A percentile compares a stretch with the other conserved stretches of the same genome.
phyloP scores from a whole-genome alignment of 2,888 invertebrate genomes.

The Odontomyia ornata region DNA sequence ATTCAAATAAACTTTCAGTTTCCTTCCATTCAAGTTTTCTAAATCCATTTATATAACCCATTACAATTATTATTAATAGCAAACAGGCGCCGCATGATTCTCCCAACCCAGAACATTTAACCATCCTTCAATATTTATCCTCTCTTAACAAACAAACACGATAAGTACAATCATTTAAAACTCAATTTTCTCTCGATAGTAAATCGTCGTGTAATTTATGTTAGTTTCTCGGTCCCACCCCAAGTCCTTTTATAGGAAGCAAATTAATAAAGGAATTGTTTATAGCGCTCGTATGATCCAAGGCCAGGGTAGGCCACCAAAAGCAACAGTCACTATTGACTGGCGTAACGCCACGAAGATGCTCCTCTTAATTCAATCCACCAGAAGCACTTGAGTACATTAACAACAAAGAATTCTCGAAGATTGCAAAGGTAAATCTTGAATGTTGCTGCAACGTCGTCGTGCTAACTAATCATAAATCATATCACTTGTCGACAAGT shows the following conservation, averaged over 20 bases:
- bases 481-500: constrained; percentile 61
- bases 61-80: neutral
- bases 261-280: constrained; percentile 48
- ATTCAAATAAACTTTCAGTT: no score
- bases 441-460: constrained; percentile 50
- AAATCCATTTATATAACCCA: neutral
- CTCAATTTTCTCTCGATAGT: constrained; percentile 53
- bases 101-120: neutral
- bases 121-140: constrained; percentile 12
- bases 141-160: constrained; percentile 39
- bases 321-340: neutral
- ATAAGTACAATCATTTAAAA: constrained; percentile 53
- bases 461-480: constrained; percentile 62
- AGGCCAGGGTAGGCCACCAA: constrained; percentile 1
- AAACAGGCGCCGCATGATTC: neutral
- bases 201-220: constrained; percentile 54
- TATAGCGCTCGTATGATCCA: neutral
- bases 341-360: neutral
- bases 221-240: constrained; percentile 50
- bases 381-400: neutral
- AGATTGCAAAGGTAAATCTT: constrained; percentile 24
- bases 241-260: constrained; percentile 45
- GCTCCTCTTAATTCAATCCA: neutral
- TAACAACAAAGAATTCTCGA: constrained; percentile 9
- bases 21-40: no score